Evolutionary conservation across 2,113 vertebrate genomes (phyloP).

Genomic region (Triplophysa rosa): DNA sequence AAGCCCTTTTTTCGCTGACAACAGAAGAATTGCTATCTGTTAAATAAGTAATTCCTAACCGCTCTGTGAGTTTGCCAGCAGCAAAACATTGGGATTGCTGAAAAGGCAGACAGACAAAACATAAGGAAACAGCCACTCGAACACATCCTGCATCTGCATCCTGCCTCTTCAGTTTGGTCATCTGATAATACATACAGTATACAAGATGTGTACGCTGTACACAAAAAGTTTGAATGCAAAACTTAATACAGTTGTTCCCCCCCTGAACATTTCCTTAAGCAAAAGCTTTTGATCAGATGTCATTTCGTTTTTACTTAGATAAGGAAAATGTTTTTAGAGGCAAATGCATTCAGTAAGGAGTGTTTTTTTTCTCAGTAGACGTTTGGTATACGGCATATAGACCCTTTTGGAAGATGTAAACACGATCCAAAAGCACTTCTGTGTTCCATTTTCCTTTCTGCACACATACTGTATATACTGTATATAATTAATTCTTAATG

Average conservation of each 20-base stretch:
- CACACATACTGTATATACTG: too few relatives aligned
- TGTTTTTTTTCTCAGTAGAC: too few relatives aligned
- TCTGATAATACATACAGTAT: slow-evolving; percentile 45
- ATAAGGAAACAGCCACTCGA: slow-evolving; percentile 57
- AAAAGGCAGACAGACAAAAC: slow-evolving; percentile 69
- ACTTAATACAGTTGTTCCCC: slow-evolving; percentile 9
- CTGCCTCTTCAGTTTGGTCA: slow-evolving; percentile 52
- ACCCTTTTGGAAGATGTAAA: too few relatives aligned
- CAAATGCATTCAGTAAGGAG: neutral
- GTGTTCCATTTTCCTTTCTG: too few relatives aligned
- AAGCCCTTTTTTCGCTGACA: slow-evolving; percentile 74
- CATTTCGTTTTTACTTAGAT: neutral
- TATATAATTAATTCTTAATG: too few relatives aligned
- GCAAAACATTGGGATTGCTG: slow-evolving; percentile 77
- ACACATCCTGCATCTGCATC: slow-evolving; percentile 37
- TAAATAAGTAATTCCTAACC: slow-evolving; percentile 83
- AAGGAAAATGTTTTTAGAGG: neutral
- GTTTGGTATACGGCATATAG: too few relatives aligned
- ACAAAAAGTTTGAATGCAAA: slow-evolving; percentile 23
- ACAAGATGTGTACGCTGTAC: slow-evolving; percentile 44
- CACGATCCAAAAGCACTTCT: too few relatives aligned
- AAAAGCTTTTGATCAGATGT: neutral
- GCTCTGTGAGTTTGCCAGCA: slow-evolving; percentile 74
- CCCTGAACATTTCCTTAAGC: neutral
- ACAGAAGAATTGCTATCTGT: slow-evolving; percentile 81